Conservation (phyloP, 2,797 vertebrate species). For the Pantherophis alleghaniensis region DNA sequence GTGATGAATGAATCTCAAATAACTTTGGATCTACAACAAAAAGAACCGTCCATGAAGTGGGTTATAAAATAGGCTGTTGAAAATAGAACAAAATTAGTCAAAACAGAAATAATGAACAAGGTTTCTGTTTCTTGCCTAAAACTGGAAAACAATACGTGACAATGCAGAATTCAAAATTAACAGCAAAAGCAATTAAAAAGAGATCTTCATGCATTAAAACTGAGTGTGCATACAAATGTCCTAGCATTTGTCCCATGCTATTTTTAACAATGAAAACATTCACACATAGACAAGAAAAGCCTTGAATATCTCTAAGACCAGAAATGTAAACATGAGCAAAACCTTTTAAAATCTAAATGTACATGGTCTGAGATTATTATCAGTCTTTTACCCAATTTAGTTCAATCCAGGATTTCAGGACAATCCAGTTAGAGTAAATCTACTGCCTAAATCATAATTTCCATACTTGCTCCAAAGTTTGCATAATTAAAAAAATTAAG, state of each 20-base stretch:
- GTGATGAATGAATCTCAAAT: background rate
- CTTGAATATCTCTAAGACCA: background rate
- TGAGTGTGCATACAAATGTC: background rate
- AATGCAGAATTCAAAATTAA: background rate
- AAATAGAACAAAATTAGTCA: background rate
- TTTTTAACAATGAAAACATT: background rate
- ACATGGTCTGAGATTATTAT: background rate
- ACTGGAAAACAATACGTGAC: background rate
- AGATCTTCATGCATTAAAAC: background rate
- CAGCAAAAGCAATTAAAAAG: background rate
- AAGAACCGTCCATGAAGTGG: background rate
- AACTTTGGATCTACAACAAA: background rate
- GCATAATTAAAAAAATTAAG: background rate
- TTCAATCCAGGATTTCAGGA: background rate
- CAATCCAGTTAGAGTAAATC: rapidly evolving
- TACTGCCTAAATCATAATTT: background rate
- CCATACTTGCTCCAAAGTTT: background rate
- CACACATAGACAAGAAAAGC: background rate
- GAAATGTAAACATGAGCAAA: background rate
- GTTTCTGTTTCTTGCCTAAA: background rate
- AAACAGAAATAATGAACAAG: background rate
- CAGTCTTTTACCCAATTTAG: rapidly evolving
- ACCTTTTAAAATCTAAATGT: background rate
- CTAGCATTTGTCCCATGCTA: too few relatives aligned
- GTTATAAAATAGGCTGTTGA: background rate